These are phyloP conservation scores for Plodia interpunctella DNA, from an alignment of 1,140 invertebrate species.

Conservation along the genomic window DNA sequence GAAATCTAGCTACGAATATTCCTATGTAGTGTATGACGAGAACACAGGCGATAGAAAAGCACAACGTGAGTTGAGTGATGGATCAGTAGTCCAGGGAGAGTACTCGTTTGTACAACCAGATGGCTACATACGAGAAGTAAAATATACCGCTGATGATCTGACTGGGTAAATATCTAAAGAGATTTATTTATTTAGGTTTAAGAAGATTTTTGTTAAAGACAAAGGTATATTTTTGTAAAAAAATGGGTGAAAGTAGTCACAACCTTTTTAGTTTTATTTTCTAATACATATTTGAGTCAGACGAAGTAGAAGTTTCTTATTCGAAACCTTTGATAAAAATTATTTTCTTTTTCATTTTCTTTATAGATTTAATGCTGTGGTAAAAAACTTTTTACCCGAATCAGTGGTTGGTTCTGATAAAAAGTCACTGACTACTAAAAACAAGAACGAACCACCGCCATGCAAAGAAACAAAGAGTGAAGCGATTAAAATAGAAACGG, in stretches of 20 bases:
- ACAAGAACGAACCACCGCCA: slow-evolving; percentile 23
- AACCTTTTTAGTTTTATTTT: not conserved
- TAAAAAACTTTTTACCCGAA: slow-evolving; percentile 50
- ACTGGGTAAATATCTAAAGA: slow-evolving; percentile 74
- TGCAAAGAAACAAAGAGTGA: slow-evolving; percentile 44
- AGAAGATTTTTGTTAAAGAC: too few species aligned
- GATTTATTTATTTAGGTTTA: not conserved
- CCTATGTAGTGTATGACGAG: slow-evolving; percentile 74
- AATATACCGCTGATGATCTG: slow-evolving; percentile 84
- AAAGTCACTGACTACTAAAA: slow-evolving; percentile 22
- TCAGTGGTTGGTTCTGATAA: slow-evolving; percentile 19
- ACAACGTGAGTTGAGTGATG: slow-evolving; percentile 79
- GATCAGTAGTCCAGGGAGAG: slow-evolving; percentile 78
- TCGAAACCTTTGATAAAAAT: slow-evolving; percentile 10
- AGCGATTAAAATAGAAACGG: slow-evolving; percentile 18
- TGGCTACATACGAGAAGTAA: slow-evolving; percentile 82
- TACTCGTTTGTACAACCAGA: slow-evolving; percentile 81
- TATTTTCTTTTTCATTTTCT: not conserved
- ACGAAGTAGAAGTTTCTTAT: too few species aligned
- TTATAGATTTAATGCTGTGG: slow-evolving; percentile 59
- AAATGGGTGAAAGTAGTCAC: too few species aligned
- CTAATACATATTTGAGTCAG: too few species aligned
- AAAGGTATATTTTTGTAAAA: not conserved
- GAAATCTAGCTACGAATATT: slow-evolving; percentile 52
- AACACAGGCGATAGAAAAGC: slow-evolving; percentile 80